A percentile compares a stretch with the other conserved stretches of the same genome.
Conservation (phyloP, 2,888 invertebrate genomes). For the Meandrusa payeni region DNA sequence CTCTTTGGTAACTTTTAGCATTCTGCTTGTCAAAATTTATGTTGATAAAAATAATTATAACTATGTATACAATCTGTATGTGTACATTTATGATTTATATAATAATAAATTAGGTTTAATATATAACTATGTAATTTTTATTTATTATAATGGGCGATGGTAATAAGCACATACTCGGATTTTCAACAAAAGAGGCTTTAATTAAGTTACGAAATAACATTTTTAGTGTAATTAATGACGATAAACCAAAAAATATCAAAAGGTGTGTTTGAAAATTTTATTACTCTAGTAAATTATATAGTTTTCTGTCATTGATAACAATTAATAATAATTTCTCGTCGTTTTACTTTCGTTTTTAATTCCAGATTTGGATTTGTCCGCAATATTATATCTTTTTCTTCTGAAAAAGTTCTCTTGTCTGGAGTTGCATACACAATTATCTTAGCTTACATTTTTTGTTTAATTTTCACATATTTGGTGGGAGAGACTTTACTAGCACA, state of each 20-base stretch:
- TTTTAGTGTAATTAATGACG: constrained; percentile 81
- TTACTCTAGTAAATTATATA: too few species aligned
- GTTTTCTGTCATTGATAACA: background rate
- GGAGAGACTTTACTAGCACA: constrained; percentile 66
- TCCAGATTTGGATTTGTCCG: constrained; percentile 55
- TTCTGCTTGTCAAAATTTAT: too few species aligned
- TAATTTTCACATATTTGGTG: constrained; percentile 62
- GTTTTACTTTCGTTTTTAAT: constrained; percentile 35
- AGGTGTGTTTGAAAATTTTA: constrained; percentile 52
- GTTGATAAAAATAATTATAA: too few species aligned
- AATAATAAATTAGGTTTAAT: constrained; percentile 1
- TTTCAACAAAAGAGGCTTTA: constrained; percentile 85
- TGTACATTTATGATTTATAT: constrained; percentile 20
- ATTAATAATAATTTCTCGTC: constrained; percentile 16
- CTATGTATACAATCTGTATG: too few species aligned
- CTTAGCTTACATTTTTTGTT: constrained; percentile 58
- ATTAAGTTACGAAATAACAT: constrained; percentile 86
- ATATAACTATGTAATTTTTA: constrained; percentile 14
- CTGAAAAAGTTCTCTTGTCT: constrained; percentile 66
- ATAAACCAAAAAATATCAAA: constrained; percentile 78
- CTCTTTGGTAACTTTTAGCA: too few species aligned
- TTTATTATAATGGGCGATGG: constrained; percentile 52
- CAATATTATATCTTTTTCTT: constrained; percentile 71
- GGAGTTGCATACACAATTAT: constrained; percentile 71
- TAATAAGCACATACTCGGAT: constrained; percentile 68